Conservation (phyloP, 1,140 invertebrate genomes). For the Apis florea region DNA sequence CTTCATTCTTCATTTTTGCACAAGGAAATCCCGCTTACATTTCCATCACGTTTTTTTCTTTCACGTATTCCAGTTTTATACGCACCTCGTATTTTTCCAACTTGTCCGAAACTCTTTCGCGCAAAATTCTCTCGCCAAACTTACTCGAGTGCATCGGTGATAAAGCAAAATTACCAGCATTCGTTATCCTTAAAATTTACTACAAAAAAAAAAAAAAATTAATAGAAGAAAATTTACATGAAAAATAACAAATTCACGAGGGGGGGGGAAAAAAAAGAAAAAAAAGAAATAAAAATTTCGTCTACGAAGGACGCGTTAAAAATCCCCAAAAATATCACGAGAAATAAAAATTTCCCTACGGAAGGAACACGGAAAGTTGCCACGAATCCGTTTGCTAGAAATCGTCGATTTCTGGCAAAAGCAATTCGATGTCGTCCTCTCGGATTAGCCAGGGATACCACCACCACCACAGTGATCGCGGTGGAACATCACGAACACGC, state of each 20-base stretch:
- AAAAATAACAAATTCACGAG: too few relatives aligned
- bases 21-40: not conserved
- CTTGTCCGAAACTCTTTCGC: not conserved
- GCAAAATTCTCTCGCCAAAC: not conserved
- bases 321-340: not conserved
- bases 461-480: conserved; percentile 6
- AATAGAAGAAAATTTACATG: too few relatives aligned
- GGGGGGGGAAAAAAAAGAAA: too few relatives aligned
- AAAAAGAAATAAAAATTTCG: too few relatives aligned
- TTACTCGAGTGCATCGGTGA: not conserved
- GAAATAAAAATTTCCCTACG: not conserved
- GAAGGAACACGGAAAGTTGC: not conserved
- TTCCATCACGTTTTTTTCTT: not conserved
- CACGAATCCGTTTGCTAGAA: not conserved
- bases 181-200: not conserved
- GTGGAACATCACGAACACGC: conserved; percentile 55
- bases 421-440: conserved; percentile 48
- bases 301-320: too few relatives aligned
- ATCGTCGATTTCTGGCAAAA: conserved; percentile 39
- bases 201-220: not conserved
- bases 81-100: not conserved
- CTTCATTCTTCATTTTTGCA: not conserved
- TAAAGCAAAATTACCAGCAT: not conserved
- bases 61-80: not conserved
- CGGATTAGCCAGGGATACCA: conserved; percentile 39